Conservation (phyloP, 2,888 invertebrate genomes). For the Drosophila phalerata region DNA sequence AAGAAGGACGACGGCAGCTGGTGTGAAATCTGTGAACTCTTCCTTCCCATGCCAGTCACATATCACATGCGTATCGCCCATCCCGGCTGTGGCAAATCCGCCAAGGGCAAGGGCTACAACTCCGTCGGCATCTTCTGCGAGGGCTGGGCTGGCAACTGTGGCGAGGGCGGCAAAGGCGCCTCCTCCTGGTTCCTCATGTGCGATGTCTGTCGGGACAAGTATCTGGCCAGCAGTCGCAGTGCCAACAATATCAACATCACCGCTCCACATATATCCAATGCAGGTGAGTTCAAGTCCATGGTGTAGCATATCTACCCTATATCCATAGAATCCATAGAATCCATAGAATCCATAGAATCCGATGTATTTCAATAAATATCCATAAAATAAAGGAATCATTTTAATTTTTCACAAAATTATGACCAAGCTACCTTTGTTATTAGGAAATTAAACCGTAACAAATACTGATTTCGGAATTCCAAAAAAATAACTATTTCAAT, state of each 20-base stretch:
- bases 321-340: too few relatives aligned
- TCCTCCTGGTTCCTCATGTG: constrained; percentile 97
- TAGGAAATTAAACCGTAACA: too few relatives aligned
- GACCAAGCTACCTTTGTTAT: too few relatives aligned
- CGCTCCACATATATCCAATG: constrained; percentile 78
- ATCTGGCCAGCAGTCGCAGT: constrained; percentile 84
- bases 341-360: too few relatives aligned
- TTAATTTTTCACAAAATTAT: too few relatives aligned
- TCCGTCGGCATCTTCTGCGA: constrained; percentile 94
- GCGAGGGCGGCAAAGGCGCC: constrained; percentile 92
- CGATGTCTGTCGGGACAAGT: constrained; percentile 94
- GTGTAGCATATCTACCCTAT: too few relatives aligned
- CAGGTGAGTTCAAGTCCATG: constrained; percentile 42
- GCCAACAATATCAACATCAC: constrained; percentile 83
- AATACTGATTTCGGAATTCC: too few relatives aligned
- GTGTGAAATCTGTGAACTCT: constrained; percentile 95
- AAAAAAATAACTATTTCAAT: too few relatives aligned
- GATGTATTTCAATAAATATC: too few relatives aligned
- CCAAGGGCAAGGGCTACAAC: constrained; percentile 96
- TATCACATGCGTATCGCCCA: constrained; percentile 96
- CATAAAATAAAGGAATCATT: too few relatives aligned
- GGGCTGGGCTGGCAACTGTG: constrained; percentile 95
- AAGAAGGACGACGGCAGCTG: constrained; percentile 85
- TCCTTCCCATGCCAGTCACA: constrained; percentile 91
- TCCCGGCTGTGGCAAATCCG: constrained; percentile 95